phyloP scores from a whole-genome alignment of 2,888 invertebrate species.

The Tenthredo mesomela region DNA sequence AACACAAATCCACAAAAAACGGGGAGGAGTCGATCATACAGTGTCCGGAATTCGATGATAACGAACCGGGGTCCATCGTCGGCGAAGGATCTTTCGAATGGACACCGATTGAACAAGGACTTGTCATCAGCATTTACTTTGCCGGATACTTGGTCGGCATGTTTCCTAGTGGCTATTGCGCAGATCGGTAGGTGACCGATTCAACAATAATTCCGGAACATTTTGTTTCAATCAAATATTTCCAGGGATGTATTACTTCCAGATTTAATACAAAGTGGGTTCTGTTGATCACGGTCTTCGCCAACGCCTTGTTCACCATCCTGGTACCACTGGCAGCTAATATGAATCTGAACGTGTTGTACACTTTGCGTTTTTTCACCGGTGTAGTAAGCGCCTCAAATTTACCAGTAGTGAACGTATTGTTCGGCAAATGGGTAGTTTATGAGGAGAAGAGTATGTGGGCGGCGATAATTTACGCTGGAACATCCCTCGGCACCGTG shows the following conservation, averaged over 20 bases:
- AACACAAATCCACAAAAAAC: conserved; percentile 54
- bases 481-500: conserved; percentile 74
- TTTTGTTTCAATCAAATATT: background rate
- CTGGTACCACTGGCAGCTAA: conserved; percentile 67
- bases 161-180: conserved; percentile 74
- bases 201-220: background rate
- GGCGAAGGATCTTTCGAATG: conserved; percentile 73
- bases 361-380: conserved; percentile 68
- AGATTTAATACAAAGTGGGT: conserved; percentile 74
- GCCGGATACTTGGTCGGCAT: conserved; percentile 74
- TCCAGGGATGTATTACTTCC: background rate
- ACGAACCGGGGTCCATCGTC: conserved; percentile 50
- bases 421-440: conserved; percentile 74
- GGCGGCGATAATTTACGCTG: conserved; percentile 74
- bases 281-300: conserved; percentile 68
- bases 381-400: conserved; percentile 73
- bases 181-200: conserved; percentile 70
- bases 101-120: conserved; percentile 69
- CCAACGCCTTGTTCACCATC: conserved; percentile 69
- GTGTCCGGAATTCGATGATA: conserved; percentile 62
- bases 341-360: conserved; percentile 57
- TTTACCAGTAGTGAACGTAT: conserved; percentile 73
- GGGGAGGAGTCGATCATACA: background rate
- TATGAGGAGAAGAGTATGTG: conserved; percentile 74
- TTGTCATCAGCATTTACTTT: conserved; percentile 73